Percentiles rank a stretch among this genome's conserved stretches.
These are phyloP conservation scores for Poeciliopsis paucimaculata DNA, from an alignment of 2,797 vertebrate genomes.

Conservation along the genomic window DNA sequence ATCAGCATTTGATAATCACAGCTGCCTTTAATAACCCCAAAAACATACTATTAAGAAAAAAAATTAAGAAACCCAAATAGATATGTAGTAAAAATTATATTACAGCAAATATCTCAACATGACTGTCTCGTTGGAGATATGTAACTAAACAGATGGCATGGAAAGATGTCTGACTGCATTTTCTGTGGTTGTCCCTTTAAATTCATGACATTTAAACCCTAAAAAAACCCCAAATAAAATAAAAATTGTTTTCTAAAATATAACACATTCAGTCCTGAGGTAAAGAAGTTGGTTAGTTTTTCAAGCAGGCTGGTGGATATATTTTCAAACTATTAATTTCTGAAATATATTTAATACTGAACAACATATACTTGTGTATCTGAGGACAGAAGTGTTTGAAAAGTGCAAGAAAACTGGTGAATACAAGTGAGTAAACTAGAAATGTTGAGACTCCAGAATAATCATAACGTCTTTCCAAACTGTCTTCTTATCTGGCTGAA, in stretches of 20 bases:
- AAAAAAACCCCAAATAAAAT: background rate
- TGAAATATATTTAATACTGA: conserved; percentile 14
- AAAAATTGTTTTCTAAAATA: conserved; percentile 6
- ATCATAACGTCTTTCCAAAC: conserved; percentile 16
- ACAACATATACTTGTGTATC: conserved; percentile 1
- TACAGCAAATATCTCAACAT: conserved; percentile 10
- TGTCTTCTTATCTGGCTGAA: conserved; percentile 62
- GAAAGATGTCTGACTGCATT: conserved; percentile 13
- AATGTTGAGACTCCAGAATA: conserved; percentile 12
- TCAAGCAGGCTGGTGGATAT: background rate
- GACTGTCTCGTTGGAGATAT: conserved; percentile 16
- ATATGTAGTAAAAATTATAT: conserved; percentile 27
- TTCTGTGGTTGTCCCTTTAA: conserved; percentile 15
- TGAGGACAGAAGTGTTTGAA: conserved; percentile 17
- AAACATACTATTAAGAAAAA: conserved; percentile 32
- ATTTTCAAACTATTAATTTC: conserved; percentile 2
- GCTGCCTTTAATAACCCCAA: conserved; percentile 49
- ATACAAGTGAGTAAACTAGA: conserved; percentile 23
- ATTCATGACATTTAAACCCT: conserved; percentile 8
- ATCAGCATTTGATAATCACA: conserved; percentile 24
- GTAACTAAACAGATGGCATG: conserved; percentile 38
- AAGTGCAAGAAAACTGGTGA: conserved; percentile 37
- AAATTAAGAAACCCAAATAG: conserved; percentile 19
- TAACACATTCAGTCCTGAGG: conserved; percentile 22
- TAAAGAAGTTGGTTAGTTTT: conserved; percentile 18